Evolutionary conservation across 2,888 invertebrate species (phyloP).

Genomic region (Dorcus parallelipipedus): DNA sequence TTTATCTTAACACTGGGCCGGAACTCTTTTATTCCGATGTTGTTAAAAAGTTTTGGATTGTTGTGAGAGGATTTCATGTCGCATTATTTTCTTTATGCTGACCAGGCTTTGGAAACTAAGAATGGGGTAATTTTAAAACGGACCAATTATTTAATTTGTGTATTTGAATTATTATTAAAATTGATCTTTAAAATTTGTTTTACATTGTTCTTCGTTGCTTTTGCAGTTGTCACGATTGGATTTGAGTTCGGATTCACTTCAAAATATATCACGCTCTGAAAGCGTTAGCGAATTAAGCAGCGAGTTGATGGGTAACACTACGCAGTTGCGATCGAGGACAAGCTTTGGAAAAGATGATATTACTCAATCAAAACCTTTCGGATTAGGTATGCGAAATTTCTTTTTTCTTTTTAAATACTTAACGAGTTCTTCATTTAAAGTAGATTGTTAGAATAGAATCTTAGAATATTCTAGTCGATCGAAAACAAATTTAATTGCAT

Average conservation of each 20-base stretch:
- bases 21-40: too few species aligned
- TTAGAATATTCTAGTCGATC: conserved; percentile 7
- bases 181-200: conserved; percentile 3
- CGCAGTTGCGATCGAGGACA: conserved; percentile 40
- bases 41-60: background rate
- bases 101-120: conserved; percentile 70
- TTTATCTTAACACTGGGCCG: too few species aligned
- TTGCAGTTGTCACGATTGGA: conserved; percentile 77
- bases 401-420: background rate
- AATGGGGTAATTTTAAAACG: conserved; percentile 54
- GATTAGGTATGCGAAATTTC: conserved; percentile 65
- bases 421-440: background rate
- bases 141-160: background rate
- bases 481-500: conserved; percentile 2
- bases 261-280: conserved; percentile 73
- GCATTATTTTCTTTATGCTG: conserved; percentile 21
- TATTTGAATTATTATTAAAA: background rate
- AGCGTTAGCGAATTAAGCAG: conserved; percentile 80
- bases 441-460: conserved; percentile 6
- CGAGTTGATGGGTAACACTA: conserved; percentile 49
- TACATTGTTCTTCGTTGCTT: conserved; percentile 3
- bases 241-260: conserved; percentile 72
- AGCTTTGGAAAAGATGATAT: conserved; percentile 52
- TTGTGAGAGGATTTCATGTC: background rate
- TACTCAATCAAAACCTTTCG: conserved; percentile 72